Base-by-base conservation (phyloP, 2,888 invertebrate species). In the Leucophora obtusa region DNA sequence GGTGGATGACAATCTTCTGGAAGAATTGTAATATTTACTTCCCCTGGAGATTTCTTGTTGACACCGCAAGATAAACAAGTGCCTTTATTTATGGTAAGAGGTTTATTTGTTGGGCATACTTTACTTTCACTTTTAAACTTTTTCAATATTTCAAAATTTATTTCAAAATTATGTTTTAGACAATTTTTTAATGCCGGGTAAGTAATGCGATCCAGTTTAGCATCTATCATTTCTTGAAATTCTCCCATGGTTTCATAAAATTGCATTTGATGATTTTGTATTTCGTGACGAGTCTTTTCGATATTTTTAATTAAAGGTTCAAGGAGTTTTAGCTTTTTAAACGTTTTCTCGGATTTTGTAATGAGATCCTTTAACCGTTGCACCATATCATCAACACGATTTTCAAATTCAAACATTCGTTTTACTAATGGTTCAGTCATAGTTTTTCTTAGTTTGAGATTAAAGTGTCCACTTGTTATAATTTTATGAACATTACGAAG, bases 181-280 rank as follows among this genome's bases (percentile, higher is more conserved):
- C 85, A 87, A 50, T 85, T 87, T 80, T 88, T 89, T 1, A 89
- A 47, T 0, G 87, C 83, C 47, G 89, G 87, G 78, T 89, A 85
- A 14, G 87, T 84, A 0, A 85, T 83, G 47, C 89, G 88, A 18
- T 89, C 87, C 63, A 89, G 62, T 73, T 89, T 89, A 5, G 86
- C 84, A 58, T 88, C 87, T n/a, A 90, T 81, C 89, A 90, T 90
- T 2, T 89, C 87, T 82, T 89, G 89, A 43, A 87, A 69, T 74
- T 89, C 90, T 76, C 85, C 83, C 85, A 89, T 86, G 33, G 88
- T 84, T 9, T 83, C 82, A 0, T 87, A 35, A 47, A 89, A 87
- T 0, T 85, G 83, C 0, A 77, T 14, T 35, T 85, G 83, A 21
- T 87, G 83, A 3, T 83, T 82, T 1, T 82, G 73, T 3, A 87